Evolutionary conservation across 2,113 vertebrate species (phyloP).

Genomic region (Heterotilapia buettikoferi): DNA sequence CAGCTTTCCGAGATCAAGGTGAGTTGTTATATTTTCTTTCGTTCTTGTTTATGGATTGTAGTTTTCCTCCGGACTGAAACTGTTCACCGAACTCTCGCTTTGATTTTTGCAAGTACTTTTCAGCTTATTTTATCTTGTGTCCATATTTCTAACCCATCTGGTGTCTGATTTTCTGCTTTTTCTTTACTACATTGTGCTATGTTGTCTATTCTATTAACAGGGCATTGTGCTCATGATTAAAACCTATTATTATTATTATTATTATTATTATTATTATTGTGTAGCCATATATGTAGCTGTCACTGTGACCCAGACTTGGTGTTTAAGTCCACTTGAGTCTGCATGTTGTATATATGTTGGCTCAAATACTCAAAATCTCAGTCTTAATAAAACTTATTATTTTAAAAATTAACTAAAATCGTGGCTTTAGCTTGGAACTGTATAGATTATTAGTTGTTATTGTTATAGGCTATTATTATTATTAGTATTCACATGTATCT

Average conservation of each 20-base stretch:
- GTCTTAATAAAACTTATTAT: not conserved
- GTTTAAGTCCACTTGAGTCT: not conserved
- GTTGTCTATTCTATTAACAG: not conserved
- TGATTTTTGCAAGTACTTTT: not conserved
- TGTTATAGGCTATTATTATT: not conserved
- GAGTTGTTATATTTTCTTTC: slow-evolving; percentile 12
- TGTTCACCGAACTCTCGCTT: not conserved
- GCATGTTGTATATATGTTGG: not conserved
- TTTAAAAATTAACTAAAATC: not conserved
- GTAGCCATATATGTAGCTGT: not conserved
- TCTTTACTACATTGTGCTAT: not conserved
- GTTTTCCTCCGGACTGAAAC: not conserved
- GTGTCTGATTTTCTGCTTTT: not conserved
- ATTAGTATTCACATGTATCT: not conserved
- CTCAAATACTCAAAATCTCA: not conserved
- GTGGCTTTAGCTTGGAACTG: not conserved
- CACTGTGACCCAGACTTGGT: not conserved
- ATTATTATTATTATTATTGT: not conserved
- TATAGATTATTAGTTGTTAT: not conserved
- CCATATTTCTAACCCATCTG: not conserved
- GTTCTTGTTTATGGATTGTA: not conserved
- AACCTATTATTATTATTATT: not conserved
- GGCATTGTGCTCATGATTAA: not conserved
- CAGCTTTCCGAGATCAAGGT: slow-evolving; percentile 78
- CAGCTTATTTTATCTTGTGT: not conserved